phyloP scores from a whole-genome alignment of 1,140 invertebrate species.

The Drosophila ananassae region DNA sequence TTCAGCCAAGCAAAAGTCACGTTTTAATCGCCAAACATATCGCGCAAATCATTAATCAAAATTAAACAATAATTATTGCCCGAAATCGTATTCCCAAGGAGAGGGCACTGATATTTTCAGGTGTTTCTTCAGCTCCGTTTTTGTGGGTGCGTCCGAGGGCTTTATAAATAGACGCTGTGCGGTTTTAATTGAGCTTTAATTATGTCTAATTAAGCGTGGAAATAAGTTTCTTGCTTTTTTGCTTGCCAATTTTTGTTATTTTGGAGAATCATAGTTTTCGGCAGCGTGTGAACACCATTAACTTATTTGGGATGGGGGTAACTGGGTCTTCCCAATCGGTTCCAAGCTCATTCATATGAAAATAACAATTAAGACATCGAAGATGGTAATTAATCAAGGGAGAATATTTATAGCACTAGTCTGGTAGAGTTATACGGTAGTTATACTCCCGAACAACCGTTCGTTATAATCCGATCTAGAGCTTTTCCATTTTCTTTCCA shows the following conservation, averaged over 20 bases:
- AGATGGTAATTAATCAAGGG: slow-evolving; percentile 24
- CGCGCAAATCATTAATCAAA: slow-evolving; percentile 77
- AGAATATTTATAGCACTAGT: not conserved
- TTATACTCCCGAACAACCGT: too few relatives aligned
- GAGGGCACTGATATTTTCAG: slow-evolving; percentile 39
- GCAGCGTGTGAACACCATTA: slow-evolving; percentile 66
- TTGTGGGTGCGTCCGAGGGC: slow-evolving; percentile 60
- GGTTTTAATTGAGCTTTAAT: slow-evolving; percentile 78
- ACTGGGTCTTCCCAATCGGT: slow-evolving; percentile 7
- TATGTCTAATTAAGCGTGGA: slow-evolving; percentile 74
- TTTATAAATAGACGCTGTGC: slow-evolving; percentile 43
- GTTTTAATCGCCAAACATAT: slow-evolving; percentile 71
- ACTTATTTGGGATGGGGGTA: slow-evolving; percentile 8
- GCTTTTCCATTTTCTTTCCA: too few relatives aligned
- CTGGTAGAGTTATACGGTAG: too few relatives aligned
- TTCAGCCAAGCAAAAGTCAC: slow-evolving; percentile 63
- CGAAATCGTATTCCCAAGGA: slow-evolving; percentile 40
- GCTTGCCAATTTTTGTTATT: slow-evolving; percentile 10
- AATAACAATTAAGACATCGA: slow-evolving; percentile 35
- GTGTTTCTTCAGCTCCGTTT: slow-evolving; percentile 26
- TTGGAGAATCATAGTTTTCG: slow-evolving; percentile 55
- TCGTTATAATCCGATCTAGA: too few relatives aligned
- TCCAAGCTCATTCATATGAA: slow-evolving; percentile 5
- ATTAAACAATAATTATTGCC: slow-evolving; percentile 79
- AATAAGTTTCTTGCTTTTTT: slow-evolving; percentile 41